Evolutionary conservation across 2,888 invertebrate genomes (phyloP), one percentile per base, ranked within the genome.

Genomic region (Argynnis bischoffii): DNA sequence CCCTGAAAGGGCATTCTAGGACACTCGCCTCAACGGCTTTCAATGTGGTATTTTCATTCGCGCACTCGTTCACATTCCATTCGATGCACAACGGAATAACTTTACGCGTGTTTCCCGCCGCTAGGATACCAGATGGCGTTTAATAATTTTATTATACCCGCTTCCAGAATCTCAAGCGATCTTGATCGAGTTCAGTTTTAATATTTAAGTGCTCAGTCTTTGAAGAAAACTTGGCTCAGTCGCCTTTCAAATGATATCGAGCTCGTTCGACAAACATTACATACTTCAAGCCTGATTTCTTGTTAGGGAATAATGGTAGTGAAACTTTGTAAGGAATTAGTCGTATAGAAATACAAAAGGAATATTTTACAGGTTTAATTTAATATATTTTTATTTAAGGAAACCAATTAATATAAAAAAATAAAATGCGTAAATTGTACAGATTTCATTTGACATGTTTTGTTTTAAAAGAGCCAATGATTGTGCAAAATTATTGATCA

Each of bases 131-230:
- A 31, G 26, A 47, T 21, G 59, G 26, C n/a, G 59, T 26, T 59
- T 59, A 56, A 56, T 50, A n/a, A 47, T 31, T 47, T 59, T 59
- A 11, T n/a, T 50, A 59, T 6, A 1, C n/a, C 8, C 21, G 41
- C 41, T 41, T 35, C 18, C 18, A n/a, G 47, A 57, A 14, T 57
- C 57, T 18, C 21, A 15, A 57, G 41, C 56, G 14, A 6, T 57
- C 47, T 47, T 16, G n/a, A 57, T 41, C 57, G 57, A 46, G 3
- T 47, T 13, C 14, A 46, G 13, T 16, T 21, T 47, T 16, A 46
- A 57, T 57, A 47, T 21, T 18, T 15, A 18, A 46, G 46, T 35
- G 8, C 6, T 6, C 16, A 51, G n/a, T 51, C 50, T 51, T 16
- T 16, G 15, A 16, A 16, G 56, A 56, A 56, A 56, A 46, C 41